Evolutionary conservation across 2,797 vertebrate species (phyloP), one percentile per base, ranked within the genome.

Genomic region (Podarcis siculus): DNA sequence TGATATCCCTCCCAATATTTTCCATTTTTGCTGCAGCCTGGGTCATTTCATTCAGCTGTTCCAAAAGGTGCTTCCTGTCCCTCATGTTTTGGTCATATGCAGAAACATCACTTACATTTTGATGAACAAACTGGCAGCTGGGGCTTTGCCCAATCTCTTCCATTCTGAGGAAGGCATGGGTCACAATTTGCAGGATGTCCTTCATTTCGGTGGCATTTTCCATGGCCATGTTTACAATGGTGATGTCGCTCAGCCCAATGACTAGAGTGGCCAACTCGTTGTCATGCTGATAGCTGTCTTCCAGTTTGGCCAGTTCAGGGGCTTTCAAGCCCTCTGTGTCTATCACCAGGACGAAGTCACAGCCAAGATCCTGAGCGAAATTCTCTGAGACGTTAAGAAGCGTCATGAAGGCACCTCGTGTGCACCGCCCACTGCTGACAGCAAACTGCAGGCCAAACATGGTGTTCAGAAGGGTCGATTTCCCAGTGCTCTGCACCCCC

Each of bases 371-470:
- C 79, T 94, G 91, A 91, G 92, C 96, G 23, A 97, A 94, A 75
- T 95, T 86, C 76, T 95, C 93, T 0, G 96, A 95, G 35, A 98
- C 92, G 1, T 87, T 79, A 91, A 96, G 89, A 86, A 97, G 97
- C 72, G 90, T 96, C 96, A 75, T 95, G 95, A 95, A 97, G 32
- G 96, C 97, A 2, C 97, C 97, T 45, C 93, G 95, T 13, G 96
- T 96, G 49, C 95, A 93, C 5, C 91, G 89, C 37, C 94, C 94
- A 90, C 91, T 94, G 67, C 96, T 94, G 0, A 95, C 95, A 58
- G 96, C 95, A 86, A 98, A 98, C 83, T 95, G 97, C 27, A 97
- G 86, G 6, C 97, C 96, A 69, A 97, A 97, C 96, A 97, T 96
- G 89, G 95, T 95, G 85, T 97, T 97, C 49, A 97, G 96, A 0